These are phyloP conservation scores for Telenomus remus DNA, from an alignment of 1,140 invertebrate genomes.

Conservation along the genomic window DNA sequence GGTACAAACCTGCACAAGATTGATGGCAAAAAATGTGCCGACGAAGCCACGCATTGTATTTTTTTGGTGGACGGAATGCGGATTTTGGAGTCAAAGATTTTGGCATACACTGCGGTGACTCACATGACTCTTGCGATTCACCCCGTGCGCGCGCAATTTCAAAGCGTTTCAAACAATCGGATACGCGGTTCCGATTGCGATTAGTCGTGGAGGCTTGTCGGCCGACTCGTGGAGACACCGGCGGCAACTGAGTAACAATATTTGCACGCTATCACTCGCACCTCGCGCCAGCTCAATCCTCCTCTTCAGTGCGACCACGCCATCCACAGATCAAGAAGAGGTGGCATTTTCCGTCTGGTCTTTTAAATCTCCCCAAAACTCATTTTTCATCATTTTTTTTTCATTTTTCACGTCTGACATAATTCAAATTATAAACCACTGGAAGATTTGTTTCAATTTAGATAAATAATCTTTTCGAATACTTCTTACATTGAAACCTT, in stretches of 20 bases:
- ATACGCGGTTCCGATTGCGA: slow-evolving; percentile 12
- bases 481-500: no score
- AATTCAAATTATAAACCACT: no score
- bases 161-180: not conserved
- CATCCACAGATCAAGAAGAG: slow-evolving; percentile 52
- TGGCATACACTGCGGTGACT: slow-evolving; percentile 21
- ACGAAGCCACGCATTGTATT: slow-evolving; percentile 51
- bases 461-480: no score
- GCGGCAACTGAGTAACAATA: slow-evolving; percentile 59
- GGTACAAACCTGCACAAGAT: slow-evolving; percentile 60
- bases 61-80: slow-evolving; percentile 5
- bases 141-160: slow-evolving; percentile 7
- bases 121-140: slow-evolving; percentile 32
- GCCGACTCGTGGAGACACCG: slow-evolving; percentile 47
- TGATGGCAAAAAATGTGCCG: slow-evolving; percentile 51
- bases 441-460: no score
- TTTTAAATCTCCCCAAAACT: slow-evolving; percentile 42
- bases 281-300: slow-evolving; percentile 56
- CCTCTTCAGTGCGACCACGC: slow-evolving; percentile 46
- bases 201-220: slow-evolving; percentile 26
- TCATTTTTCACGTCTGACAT: slow-evolving; percentile 40
- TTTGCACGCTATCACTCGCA: slow-evolving; percentile 58
- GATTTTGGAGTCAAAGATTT: not conserved
- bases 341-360: slow-evolving; percentile 41
- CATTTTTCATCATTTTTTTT: slow-evolving; percentile 20